A percentile compares a stretch with the other conserved stretches of the same genome.
Evolutionary conservation across 30 jellyfish, hydroid and myxozoan species (phyloP).

Genomic region (Cassiopea xamachana): DNA sequence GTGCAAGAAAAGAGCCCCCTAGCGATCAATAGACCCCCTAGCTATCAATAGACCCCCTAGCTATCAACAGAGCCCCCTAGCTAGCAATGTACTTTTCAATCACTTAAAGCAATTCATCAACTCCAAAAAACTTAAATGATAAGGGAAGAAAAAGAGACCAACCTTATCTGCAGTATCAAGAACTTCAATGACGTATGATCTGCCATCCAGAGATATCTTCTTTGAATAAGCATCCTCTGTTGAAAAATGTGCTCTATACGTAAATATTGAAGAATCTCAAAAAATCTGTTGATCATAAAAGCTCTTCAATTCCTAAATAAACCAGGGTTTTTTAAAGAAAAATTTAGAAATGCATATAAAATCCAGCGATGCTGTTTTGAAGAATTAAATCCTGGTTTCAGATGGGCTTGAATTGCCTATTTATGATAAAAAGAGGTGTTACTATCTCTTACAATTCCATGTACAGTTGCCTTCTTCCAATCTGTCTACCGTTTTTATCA

Average conservation of each 20-base stretch:
- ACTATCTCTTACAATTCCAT: not conserved
- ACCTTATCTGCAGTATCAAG: conserved; percentile 79
- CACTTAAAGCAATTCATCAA: not conserved
- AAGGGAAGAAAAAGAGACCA: not conserved
- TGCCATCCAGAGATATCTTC: conserved; percentile 66
- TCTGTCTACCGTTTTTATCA: not conserved
- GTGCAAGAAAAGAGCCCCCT: no score
- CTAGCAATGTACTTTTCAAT: not conserved
- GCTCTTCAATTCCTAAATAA: not conserved
- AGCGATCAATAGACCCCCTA: no score
- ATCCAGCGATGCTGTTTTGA: no score
- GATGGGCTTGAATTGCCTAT: not conserved
- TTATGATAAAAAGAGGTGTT: not conserved
- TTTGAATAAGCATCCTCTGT: conserved; percentile 78
- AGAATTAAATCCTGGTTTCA: no score
- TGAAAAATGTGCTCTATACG: not conserved
- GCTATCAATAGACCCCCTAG: no score
- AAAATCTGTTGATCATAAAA: not conserved
- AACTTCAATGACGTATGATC: conserved; percentile 55
- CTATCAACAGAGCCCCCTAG: no score
- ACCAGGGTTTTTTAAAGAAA: no score
- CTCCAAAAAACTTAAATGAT: no score
- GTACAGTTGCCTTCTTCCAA: not conserved
- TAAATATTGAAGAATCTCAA: not conserved
- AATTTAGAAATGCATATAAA: no score